Base-by-base conservation (phyloP, 2,888 invertebrate species). In the Mythimna impura region DNA sequence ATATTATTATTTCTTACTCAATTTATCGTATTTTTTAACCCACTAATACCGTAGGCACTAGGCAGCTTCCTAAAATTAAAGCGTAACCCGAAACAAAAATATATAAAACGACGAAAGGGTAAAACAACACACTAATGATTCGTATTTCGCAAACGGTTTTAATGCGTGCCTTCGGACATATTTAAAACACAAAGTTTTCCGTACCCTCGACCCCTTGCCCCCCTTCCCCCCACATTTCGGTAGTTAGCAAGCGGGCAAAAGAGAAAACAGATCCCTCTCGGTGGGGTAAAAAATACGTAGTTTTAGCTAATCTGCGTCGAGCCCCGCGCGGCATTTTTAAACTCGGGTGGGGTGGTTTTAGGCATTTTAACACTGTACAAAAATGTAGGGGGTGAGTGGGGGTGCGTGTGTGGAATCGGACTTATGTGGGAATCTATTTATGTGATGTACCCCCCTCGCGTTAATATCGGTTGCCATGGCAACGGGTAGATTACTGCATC, bases 241-340 rank as follows among this genome's bases (percentile, higher is more conserved):
- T 95, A 95, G 95, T 96, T 95, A 95, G 94, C 93, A 87, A 88
- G 88, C 90, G 83, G 81, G 80, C 83, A 88, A 93, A 83, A 80
- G 85, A 83, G 86, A 83, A 80, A 79, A 81, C 86, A 74, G 78
- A 80, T 80, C 86, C 84, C 87, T 79, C 79, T 81, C 64, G 36
- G 77, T 71, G 94, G 96, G 96, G 96, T 96, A 96, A 97, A 97
- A 97, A 97, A 97, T 96, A 96, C 97, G 97, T 97, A 97, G 97
- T 97, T 97, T 97, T 97, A 97, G 97, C 97, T 97, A 97, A 97
- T 97, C 97, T 97, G 96, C 96, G 96, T 96, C 95, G 91, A 80
- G 89, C 86, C 91, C 86, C 87, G 86, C 82, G 89, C 87, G 87
- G 90, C 86, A 90, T 88, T 92, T 93, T 94, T 93, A 93, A 94